Conservation (phyloP, 2,888 invertebrate species). For the Sminthurides aquaticus region DNA sequence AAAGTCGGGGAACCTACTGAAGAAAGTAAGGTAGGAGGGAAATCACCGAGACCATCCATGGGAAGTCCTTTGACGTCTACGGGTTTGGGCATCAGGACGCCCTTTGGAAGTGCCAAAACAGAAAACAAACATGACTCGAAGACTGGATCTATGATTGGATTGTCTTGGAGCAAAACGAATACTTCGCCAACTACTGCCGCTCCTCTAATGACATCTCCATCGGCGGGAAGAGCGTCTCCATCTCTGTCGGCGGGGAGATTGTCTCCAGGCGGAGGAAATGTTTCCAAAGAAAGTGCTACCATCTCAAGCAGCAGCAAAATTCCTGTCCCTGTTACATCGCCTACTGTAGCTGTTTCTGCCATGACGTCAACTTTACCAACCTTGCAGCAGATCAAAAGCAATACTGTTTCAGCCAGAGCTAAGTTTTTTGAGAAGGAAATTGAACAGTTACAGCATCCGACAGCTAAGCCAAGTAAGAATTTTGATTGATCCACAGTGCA, state of each 20-base stretch:
- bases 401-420: slow-evolving; percentile 64
- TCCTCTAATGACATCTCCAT: neutral
- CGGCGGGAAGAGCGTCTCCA: neutral
- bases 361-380: slow-evolving; percentile 8
- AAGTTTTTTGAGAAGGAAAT: slow-evolving; percentile 93
- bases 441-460: slow-evolving; percentile 80
- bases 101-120: slow-evolving; percentile 11
- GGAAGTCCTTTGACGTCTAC: neutral
- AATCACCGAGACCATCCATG: neutral
- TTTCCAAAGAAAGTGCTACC: neutral
- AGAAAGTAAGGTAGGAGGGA: neutral
- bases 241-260: neutral
- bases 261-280: neutral
- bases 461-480: slow-evolving; percentile 67
- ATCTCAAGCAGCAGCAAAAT: slow-evolving; percentile 15
- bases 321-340: slow-evolving; percentile 15
- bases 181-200: neutral
- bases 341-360: slow-evolving; percentile 7
- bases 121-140: neutral
- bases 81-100: neutral
- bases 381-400: slow-evolving; percentile 15
- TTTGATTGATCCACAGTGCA: slow-evolving; percentile 2
- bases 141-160: neutral
- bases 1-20: slow-evolving; percentile 13
- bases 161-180: neutral